phyloP scores from a whole-genome alignment of 2,113 vertebrate species.

The Grammomys surdaster region DNA sequence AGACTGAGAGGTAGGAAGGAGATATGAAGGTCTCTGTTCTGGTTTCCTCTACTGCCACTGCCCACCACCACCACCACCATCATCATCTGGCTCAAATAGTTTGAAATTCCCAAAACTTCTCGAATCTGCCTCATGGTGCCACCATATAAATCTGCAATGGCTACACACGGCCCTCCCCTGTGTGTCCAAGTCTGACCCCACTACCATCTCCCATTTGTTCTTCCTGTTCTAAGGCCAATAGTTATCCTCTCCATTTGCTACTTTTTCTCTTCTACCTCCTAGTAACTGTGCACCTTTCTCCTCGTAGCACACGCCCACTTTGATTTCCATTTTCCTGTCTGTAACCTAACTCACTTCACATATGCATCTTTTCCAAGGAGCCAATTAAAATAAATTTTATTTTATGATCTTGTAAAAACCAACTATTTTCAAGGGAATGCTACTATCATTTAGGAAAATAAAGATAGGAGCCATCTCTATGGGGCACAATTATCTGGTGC shows the following conservation, averaged over 20 bases:
- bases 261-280: neutral
- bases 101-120: neutral
- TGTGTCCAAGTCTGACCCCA: neutral
- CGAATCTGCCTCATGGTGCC: neutral
- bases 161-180: neutral
- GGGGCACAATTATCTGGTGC: neutral
- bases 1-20: neutral
- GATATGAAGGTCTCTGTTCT: neutral
- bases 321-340: neutral
- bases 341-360: slow-evolving; percentile 10
- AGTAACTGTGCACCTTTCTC: neutral
- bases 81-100: neutral
- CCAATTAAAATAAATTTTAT: neutral
- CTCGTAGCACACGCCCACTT: neutral
- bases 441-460: slow-evolving; percentile 20
- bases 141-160: neutral
- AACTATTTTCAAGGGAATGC: slow-evolving; percentile 23
- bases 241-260: neutral
- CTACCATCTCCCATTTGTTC: neutral
- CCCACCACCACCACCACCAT: too few species aligned
- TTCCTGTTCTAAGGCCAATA: neutral
- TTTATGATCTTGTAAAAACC: neutral
- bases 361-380: neutral
- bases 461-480: neutral
- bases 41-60: neutral